phyloP scores from a whole-genome alignment of 2,888 invertebrate species.

The Hetaerina titia region DNA sequence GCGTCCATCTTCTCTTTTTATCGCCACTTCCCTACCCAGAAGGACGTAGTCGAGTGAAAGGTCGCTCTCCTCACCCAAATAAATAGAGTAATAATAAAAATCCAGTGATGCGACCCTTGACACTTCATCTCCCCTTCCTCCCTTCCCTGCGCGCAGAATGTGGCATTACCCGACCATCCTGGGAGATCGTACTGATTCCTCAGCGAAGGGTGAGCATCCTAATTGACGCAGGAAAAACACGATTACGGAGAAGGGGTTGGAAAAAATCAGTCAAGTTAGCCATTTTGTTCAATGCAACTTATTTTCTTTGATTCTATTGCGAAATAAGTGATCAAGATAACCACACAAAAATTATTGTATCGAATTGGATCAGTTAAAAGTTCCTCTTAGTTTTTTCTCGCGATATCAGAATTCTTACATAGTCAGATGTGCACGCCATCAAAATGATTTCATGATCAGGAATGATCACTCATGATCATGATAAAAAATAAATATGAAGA shows the following conservation, averaged over 20 bases:
- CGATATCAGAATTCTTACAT: no score
- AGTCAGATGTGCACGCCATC: no score
- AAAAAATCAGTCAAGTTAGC: no score
- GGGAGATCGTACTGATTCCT: neutral
- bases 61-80: conserved; percentile 23
- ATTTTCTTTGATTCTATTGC: no score
- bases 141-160: neutral
- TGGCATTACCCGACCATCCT: neutral
- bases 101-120: conserved; percentile 29
- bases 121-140: neutral
- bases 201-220: neutral
- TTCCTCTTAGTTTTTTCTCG: no score
- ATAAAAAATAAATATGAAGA: no score
- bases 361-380: no score
- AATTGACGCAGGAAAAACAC: neutral
- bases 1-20: neutral
- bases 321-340: no score
- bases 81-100: conserved; percentile 20
- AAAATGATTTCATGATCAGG: no score
- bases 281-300: no score
- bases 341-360: no score
- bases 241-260: neutral
- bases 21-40: conserved; percentile 28
- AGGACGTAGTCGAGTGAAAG: conserved; percentile 40
- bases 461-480: no score